Evolutionary conservation across 2,113 vertebrate genomes (phyloP).

Genomic region (Clarias batrachus): DNA sequence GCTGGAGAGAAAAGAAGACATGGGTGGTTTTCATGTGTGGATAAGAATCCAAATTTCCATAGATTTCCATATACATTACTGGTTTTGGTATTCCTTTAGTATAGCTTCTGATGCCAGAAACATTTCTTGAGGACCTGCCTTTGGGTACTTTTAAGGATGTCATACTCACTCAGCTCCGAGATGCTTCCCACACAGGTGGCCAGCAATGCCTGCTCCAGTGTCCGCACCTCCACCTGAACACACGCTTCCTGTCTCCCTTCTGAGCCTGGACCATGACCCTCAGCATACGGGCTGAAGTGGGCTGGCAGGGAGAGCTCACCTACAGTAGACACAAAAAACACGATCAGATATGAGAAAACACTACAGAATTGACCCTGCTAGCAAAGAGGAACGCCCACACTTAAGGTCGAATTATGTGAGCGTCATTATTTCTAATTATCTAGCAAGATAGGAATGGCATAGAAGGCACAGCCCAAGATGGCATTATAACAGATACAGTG

Average conservation of each 20-base stretch:
- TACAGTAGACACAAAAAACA: conserved; percentile 57
- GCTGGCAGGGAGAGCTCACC: conserved; percentile 87
- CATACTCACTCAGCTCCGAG: conserved; percentile 87
- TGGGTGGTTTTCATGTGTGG: neutral
- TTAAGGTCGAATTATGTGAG: neutral
- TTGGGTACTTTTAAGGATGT: neutral
- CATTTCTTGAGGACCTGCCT: neutral
- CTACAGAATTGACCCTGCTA: neutral
- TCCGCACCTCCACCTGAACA: conserved; percentile 85
- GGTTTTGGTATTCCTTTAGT: neutral
- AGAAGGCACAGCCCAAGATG: neutral
- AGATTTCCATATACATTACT: neutral
- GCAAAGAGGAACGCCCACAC: neutral
- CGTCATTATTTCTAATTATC: neutral
- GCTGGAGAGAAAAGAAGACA: neutral
- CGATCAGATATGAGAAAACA: conserved; percentile 5
- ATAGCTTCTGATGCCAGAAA: neutral
- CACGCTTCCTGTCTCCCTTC: conserved; percentile 81
- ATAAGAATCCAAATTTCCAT: neutral
- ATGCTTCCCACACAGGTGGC: conserved; percentile 91
- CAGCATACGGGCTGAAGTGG: conserved; percentile 81
- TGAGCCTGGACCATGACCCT: conserved; percentile 58
- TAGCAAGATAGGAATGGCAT: conserved; percentile 12
- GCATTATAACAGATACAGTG: neutral
- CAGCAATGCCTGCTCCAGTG: conserved; percentile 87